Base-by-base conservation (phyloP, 2,888 invertebrate genomes). In the Rotaria sp. region DNA sequence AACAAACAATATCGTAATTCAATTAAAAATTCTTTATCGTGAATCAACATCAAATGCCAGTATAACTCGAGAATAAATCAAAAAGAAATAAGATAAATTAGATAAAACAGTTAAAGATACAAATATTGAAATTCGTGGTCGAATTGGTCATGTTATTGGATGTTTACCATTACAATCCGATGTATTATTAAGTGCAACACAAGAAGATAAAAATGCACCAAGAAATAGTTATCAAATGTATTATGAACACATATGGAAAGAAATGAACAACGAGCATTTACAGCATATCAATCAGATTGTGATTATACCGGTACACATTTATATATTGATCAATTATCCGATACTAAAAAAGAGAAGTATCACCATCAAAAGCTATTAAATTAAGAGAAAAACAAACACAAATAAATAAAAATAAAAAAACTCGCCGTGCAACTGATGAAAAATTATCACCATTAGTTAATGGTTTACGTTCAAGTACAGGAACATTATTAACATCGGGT, bases 231-330 rank as follows among this genome's bases (percentile, higher is more conserved):
- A 0, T 1, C 59, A 59, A 59, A n/a, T 3, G 4, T 59, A 59
- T 59, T 59, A 59, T 59, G 30, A 59, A 11, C n/a, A 30, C 30
- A 26, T 75, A 38, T 41, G 75, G 75, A 24, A 75, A 24, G 26
- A 75, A 75, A 75, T 75, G 75, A 75, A 75, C 38, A 41, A 75
- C 41, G 41, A 75, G 26, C 35, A 38, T 75, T 75, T 75, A 41
- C 38, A 26, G 26, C 26, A 24, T 7, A 21, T 7, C 75, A 75
- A 41, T 11, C 35, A 7, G 41, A 41, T 41, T 75, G 75, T 75
- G 75, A 75, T 75, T 75, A 75, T 75, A 11, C 41, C 0, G 75
- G 41, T 24, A 30, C n/a, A 59, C 59, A 59, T 59, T 59, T 59
- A 59, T n/a, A n/a, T 13, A 59, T 59, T 30, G 1, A 59, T 11